Conservation (phyloP, 1,140 invertebrate genomes). For the Tyrophagus putrescentiae region DNA sequence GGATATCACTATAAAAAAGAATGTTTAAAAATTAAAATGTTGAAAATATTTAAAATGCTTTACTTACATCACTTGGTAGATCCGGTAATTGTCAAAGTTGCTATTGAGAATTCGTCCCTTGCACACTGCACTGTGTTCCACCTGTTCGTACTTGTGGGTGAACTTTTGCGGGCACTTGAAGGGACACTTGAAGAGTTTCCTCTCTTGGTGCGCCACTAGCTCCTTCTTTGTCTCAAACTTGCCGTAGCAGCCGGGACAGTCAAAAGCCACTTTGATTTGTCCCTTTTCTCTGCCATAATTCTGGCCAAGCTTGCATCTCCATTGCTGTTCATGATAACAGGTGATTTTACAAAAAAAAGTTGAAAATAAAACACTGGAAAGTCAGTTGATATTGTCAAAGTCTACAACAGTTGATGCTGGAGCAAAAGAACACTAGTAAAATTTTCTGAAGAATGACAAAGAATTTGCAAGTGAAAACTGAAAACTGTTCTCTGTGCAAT, state of each 20-base stretch:
- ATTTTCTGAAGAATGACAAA: slow-evolving; percentile 1
- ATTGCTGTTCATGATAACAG: not conserved
- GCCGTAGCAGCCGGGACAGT: slow-evolving; percentile 14
- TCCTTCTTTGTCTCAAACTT: slow-evolving; percentile 10
- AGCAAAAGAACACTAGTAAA: too few relatives aligned
- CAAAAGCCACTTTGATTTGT: not conserved
- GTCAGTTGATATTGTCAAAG: too few relatives aligned
- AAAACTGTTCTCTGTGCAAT: too few relatives aligned
- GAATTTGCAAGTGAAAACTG: too few relatives aligned
- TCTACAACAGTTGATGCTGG: too few relatives aligned
- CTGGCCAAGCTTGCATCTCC: not conserved
- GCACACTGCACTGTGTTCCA: not conserved
- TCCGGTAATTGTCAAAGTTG: slow-evolving; percentile 17
- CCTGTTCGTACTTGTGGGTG: slow-evolving; percentile 13
- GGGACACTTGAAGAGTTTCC: slow-evolving; percentile 18
- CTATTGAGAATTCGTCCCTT: slow-evolving; percentile 2
- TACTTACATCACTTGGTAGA: slow-evolving; percentile 19
- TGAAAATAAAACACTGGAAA: too few relatives aligned
- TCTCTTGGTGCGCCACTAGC: not conserved
- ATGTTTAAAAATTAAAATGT: not conserved
- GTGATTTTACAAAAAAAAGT: not conserved
- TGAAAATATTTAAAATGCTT: not conserved
- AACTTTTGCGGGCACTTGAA: slow-evolving; percentile 12
- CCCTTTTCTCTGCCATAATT: not conserved
- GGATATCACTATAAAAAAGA: slow-evolving; percentile 1